Base-by-base conservation (phyloP, 2,797 vertebrate species). In the Anisognathus igniventris region DNA sequence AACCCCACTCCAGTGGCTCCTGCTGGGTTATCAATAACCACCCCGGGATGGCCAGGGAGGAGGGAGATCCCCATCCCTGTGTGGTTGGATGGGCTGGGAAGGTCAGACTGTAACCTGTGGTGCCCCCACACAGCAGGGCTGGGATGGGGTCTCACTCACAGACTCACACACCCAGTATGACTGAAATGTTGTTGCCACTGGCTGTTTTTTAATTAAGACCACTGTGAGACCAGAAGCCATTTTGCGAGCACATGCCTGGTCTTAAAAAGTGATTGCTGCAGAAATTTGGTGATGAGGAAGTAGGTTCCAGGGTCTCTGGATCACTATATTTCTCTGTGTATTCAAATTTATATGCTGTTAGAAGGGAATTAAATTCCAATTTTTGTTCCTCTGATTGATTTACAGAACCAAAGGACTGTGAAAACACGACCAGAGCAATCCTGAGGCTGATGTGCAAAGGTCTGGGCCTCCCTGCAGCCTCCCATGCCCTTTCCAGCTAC, bases 1-100 rank as follows among this genome's bases (percentile, higher is more conserved):
- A 11, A 9, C 12, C 10, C 28, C 10, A 37, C 23, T 51, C 16
- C 3, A 2, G n/a, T 0, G 11, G 37, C 44, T 67, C 0, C 0
- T 20, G 60, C 23, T 54, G 51, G 8, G 35, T 22, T 53, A 30
- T n/a, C 37, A 45, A 10, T 20, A 44, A 44, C 42, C 20, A 2
- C 19, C 42, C 42, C 20, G 42, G 40, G 40, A 40, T 40, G 15
- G 40, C 40, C 40, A 40, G 40, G 40, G 15, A 40, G 40, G 40
- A 40, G 40, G 16, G 40, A 12, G 17, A 42, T 42, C 37, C 27
- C 31, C 0, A 0, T 28, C 28, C 71, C 37, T 60, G 10, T 12
- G 30, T 30, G 48, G 18, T 27, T 19, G 12, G 33, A 31, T 1
- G 4, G 8, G 3, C 10, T 44, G 17, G 7, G 19, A 7, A 22